Conservation (phyloP, 2,113 vertebrate genomes). For the Megaptera novaeangliae region DNA sequence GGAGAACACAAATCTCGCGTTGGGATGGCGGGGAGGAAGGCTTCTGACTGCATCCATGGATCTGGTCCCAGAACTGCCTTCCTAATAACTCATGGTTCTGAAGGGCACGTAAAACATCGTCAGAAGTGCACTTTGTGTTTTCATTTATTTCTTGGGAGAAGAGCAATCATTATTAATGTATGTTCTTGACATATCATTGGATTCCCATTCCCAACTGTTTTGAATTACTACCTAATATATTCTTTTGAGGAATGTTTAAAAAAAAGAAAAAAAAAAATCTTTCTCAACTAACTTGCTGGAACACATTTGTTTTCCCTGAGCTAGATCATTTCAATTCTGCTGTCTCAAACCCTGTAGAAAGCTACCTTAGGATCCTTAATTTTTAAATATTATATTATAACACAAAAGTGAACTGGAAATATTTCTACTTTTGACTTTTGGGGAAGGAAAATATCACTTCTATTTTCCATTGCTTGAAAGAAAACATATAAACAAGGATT, state of each 20-base stretch:
- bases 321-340: not conserved
- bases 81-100: not conserved
- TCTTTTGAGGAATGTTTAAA: not conserved
- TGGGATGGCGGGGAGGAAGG: not conserved
- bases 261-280: not conserved
- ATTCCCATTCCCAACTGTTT: slow-evolving; percentile 45
- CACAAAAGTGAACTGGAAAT: not conserved
- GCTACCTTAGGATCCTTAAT: not conserved
- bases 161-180: slow-evolving; percentile 18
- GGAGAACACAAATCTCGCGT: not conserved
- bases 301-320: not conserved
- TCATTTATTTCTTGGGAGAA: slow-evolving; percentile 46
- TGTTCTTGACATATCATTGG: slow-evolving; percentile 45
- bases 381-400: slow-evolving; percentile 4
- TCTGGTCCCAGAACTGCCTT: not conserved
- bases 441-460: slow-evolving; percentile 55
- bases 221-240: slow-evolving; percentile 52
- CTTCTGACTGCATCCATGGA: not conserved
- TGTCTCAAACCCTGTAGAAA: not conserved
- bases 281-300: not conserved
- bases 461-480: slow-evolving; percentile 51
- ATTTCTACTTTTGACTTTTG: slow-evolving; percentile 39
- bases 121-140: slow-evolving; percentile 30
- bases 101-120: not conserved
- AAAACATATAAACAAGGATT: slow-evolving; percentile 27